Evolutionary conservation across 1,140 invertebrate species (phyloP), one percentile per base, ranked within the genome.

Genomic region (Zaprionus tsacasi): DNA sequence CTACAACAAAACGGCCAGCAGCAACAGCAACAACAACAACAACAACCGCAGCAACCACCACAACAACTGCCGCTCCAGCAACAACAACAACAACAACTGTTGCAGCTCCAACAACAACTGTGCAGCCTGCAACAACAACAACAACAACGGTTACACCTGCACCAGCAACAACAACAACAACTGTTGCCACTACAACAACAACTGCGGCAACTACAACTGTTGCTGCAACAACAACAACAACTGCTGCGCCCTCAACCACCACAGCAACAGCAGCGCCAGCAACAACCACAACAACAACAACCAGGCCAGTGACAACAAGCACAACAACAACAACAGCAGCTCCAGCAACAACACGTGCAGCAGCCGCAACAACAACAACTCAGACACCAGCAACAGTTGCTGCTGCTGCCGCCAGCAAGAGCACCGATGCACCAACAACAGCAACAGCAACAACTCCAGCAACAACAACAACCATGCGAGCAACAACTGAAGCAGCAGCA

Each of bases 241-340:
- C 65, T 12, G 43, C 63, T 2, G 40, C 57, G 10, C 5, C 77
- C 33, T 25, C 54, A 45, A 57, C 59, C 8, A 43, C 60, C 40
- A 25, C 64, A 40, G 40, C 56, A 45, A 25, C 66, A 25, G 6
- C 38, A 75, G 15, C 78, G 38, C n/a, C 61, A 30, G 27, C 61
- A 25, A 27, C 54, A 40, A 33, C 69, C 13, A 40, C 48, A 59
- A 43, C 11, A 77, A 56, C 72, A 50, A 15, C 43, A 6, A 36
- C 60, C n/a, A 35, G 30, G 21, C 11, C 38, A 21, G 1, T 7
- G 21, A 21, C 58, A 21, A 17, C 54, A 27, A n/a, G n/a, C n/a
- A 55, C 63, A 55, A 6, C 50, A 59, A 40, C 12, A 60, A 45
- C 73, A 58, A 5, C 70, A 50, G 3, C 57, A 54, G 2, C 50